Evolutionary conservation across 2,113 vertebrate species (phyloP).

Genomic region (Herpailurus yagouaroundi): DNA sequence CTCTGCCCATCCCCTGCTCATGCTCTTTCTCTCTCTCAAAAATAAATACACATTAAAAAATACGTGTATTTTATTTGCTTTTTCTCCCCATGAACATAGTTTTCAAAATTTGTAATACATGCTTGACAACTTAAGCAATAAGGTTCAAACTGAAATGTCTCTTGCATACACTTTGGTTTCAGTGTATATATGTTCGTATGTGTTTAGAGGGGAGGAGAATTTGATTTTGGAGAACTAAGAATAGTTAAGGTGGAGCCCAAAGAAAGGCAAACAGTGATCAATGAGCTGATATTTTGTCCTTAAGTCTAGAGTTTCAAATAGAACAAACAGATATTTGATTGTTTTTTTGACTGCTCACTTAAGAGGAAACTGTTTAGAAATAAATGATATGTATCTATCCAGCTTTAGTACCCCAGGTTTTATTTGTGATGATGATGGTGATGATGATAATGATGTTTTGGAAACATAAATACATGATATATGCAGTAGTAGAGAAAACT

Average conservation of each 20-base stretch:
- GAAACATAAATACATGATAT: neutral
- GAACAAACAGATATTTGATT: neutral
- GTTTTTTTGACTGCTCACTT: neutral
- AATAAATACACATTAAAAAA: too few species aligned
- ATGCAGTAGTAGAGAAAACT: neutral
- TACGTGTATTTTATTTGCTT: neutral
- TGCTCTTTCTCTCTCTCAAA: too few species aligned
- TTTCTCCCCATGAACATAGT: neutral
- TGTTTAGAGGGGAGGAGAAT: rapidly evolving
- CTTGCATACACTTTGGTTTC: neutral
- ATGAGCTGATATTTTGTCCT: neutral
- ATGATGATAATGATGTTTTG: neutral
- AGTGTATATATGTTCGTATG: neutral
- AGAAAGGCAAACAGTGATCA: neutral
- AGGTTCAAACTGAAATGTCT: neutral
- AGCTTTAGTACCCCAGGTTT: neutral
- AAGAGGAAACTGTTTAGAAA: neutral
- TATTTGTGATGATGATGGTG: neutral
- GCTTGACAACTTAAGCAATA: neutral
- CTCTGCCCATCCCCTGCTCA: too few species aligned
- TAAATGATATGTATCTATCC: neutral
- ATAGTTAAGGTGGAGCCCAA: neutral
- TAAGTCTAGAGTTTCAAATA: neutral
- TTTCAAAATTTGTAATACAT: neutral
- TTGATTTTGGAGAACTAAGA: neutral